Conservation (phyloP, 92 coral and sea anemone species). For the Zoanthus sociatus region DNA sequence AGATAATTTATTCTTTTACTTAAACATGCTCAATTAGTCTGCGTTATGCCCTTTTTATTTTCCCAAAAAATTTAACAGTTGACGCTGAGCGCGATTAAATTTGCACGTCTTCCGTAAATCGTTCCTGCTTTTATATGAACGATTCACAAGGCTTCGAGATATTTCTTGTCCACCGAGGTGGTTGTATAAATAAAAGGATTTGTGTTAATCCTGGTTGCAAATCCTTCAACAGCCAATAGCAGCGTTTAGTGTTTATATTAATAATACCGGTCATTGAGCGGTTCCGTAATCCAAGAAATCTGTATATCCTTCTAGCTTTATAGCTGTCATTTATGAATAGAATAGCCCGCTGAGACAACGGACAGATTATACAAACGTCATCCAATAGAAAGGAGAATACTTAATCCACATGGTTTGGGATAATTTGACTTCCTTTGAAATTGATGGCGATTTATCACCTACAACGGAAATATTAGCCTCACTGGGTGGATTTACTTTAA, state of each 20-base stretch:
- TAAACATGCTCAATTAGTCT: not conserved
- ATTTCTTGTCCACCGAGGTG: constrained; percentile 19
- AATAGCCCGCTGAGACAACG: constrained; percentile 21
- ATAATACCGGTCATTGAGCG: not conserved
- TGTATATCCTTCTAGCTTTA: constrained; percentile 27
- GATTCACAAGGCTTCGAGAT: not conserved
- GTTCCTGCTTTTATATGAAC: not conserved
- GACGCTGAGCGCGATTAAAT: not conserved
- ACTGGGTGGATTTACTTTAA: constrained; percentile 23
- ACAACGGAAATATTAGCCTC: constrained; percentile 6
- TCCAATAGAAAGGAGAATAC: not conserved
- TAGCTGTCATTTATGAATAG: constrained; percentile 16
- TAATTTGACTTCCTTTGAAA: not conserved
- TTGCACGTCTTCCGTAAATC: not conserved
- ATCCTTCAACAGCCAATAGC: constrained; percentile 41
- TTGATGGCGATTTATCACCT: constrained; percentile 5
- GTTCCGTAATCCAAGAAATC: constrained; percentile 35
- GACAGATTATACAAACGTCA: constrained; percentile 24
- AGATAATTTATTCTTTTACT: not conserved
- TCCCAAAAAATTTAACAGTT: not conserved
- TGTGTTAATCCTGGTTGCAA: constrained; percentile 30
- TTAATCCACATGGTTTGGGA: constrained; percentile 20
- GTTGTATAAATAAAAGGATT: constrained; percentile 41
- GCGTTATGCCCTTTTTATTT: too few species aligned
- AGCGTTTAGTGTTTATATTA: not conserved